Base-by-base conservation (phyloP, 2,888 invertebrate genomes). In the Dasysyrphus tricinctus region DNA sequence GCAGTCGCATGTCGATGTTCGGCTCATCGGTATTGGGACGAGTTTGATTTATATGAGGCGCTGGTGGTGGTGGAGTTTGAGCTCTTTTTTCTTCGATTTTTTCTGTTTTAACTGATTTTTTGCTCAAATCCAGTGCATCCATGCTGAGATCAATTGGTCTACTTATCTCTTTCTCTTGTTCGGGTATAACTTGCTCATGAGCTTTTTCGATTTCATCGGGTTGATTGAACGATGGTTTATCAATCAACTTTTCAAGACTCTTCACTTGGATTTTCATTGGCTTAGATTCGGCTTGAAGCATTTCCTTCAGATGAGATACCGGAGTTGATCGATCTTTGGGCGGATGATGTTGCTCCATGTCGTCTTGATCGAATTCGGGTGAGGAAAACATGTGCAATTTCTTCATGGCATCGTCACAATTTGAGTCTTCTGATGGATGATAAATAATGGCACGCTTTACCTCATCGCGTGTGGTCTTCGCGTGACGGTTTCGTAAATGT, bases 401-500 rank as follows among this genome's bases (percentile, higher is more conserved):
- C 88, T 94, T 94, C 0, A 93, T 88, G 34, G 93, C 91, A 91
- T 96, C 96, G 88, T 96, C 96, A 89, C 96, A 96, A 65, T 96
- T 96, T 0, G 96, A 96, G 90, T 97, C 97, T 93, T 97, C 97
- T 2, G 96, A 96, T 0, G 97, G 97, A 91, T 97, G 97, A 90
- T 97, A 97, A 85, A 97, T 97, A 72, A 98, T 97, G 7, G 97
- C 95, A 88, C 96, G 95, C 91, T 98, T 97, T 0, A 98, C 96
- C 89, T 98, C 98, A 89, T 98, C 97, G 74, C 97, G 94, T 2
- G 96, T 96, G 1, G 95, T 94, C 92, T 97, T 97, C 0, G 96
- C 96, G 90, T 98, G 98, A 32, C 98, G 95, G 92, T 98, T 98
- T 88, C 98, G 94, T 89, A 98, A 94, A 92, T 99, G 98, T 7